Evolutionary conservation across 1,140 invertebrate species (phyloP).

Genomic region (Steinernema khuongi): DNA sequence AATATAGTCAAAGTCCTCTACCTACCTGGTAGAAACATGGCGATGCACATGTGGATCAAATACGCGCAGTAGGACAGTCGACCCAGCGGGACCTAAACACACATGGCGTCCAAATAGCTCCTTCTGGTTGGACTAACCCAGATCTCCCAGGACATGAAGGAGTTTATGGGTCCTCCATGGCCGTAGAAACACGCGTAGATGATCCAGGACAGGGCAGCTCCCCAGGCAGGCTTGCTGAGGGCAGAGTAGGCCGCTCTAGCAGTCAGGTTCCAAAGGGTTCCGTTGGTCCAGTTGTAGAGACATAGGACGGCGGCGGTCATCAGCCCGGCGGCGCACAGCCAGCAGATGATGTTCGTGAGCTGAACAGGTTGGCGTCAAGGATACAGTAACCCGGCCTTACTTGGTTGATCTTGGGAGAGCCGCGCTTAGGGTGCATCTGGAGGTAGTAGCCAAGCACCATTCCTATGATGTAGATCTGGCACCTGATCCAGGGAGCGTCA

Average conservation of each 20-base stretch:
- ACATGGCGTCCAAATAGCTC: too few relatives aligned
- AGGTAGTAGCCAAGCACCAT: constrained; percentile 2
- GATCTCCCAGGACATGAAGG: constrained; percentile 61
- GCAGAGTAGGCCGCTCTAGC: constrained; percentile 71
- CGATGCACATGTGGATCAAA: neutral
- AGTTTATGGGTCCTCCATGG: constrained; percentile 68
- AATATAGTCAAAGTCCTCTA: too few relatives aligned
- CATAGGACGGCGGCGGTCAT: constrained; percentile 11
- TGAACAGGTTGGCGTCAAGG: neutral
- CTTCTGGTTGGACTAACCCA: too few relatives aligned
- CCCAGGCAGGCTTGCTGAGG: constrained; percentile 77
- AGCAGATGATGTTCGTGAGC: neutral
- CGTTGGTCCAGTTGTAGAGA: constrained; percentile 17
- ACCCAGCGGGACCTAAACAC: too few relatives aligned
- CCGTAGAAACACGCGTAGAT: constrained; percentile 78
- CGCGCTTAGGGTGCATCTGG: neutral
- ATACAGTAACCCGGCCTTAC: neutral
- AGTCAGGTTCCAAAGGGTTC: neutral
- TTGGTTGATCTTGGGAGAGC: neutral
- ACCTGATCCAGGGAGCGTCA: neutral
- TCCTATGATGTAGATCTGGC: constrained; percentile 19
- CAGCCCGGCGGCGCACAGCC: neutral
- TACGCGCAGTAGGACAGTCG: neutral
- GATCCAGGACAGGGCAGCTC: constrained; percentile 73
- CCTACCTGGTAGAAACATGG: neutral